A percentile compares a stretch with the other conserved stretches of the same genome.
Evolutionary conservation across 2,113 vertebrate species (phyloP).

Genomic region (Crotalus tigris): DNA sequence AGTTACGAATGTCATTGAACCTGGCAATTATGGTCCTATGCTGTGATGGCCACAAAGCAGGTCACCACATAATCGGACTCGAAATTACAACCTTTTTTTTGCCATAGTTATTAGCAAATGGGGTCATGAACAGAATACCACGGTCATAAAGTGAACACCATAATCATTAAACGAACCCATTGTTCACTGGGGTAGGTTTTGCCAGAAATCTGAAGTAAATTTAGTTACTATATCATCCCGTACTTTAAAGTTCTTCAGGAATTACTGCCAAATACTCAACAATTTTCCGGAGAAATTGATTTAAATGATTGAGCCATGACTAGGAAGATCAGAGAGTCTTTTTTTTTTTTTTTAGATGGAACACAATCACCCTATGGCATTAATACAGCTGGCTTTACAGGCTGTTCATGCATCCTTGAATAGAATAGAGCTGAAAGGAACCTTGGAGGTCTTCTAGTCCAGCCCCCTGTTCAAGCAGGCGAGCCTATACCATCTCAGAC

Average conservation of each 20-base stretch:
- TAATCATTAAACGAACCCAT: neutral
- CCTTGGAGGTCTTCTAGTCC: too few species aligned
- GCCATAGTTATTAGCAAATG: neutral
- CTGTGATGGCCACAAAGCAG: neutral
- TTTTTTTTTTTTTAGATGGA: slow-evolving; percentile 9
- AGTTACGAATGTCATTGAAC: neutral
- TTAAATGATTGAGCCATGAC: slow-evolving; percentile 46
- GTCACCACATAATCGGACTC: neutral
- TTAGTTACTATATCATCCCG: slow-evolving; percentile 24
- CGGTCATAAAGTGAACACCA: neutral
- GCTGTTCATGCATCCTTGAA: slow-evolving; percentile 54
- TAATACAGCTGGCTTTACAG: slow-evolving; percentile 38
- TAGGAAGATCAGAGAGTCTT: slow-evolving; percentile 44
- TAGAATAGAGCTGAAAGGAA: neutral
- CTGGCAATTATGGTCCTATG: neutral
- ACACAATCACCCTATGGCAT: slow-evolving; percentile 49
- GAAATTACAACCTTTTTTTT: neutral
- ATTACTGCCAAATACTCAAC: slow-evolving; percentile 27
- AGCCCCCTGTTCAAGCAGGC: too few species aligned
- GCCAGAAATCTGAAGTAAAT: neutral
- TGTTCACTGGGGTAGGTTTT: neutral
- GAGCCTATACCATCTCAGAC: too few species aligned
- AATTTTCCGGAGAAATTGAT: slow-evolving; percentile 38
- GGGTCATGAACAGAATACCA: neutral
- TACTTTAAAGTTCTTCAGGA: neutral